Conservation (phyloP, 2,113 vertebrate species). For the Delphinus delphis region DNA sequence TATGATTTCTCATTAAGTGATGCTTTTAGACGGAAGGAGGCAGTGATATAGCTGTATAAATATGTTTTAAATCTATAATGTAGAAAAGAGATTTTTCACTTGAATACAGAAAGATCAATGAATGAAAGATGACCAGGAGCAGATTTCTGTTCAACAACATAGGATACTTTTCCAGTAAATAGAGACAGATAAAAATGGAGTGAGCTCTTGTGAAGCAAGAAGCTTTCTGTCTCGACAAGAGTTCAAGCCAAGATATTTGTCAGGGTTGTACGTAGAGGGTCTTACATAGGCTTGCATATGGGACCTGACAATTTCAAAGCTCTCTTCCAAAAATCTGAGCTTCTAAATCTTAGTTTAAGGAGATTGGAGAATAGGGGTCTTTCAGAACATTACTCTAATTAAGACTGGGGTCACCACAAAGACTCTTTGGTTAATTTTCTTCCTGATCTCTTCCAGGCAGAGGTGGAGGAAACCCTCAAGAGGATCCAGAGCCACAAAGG, state of each 20-base stretch:
- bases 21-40: neutral
- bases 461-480: conserved; percentile 90
- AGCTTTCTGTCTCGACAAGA: neutral
- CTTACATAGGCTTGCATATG: neutral
- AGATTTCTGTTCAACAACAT: neutral
- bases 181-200: neutral
- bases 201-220: neutral
- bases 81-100: neutral
- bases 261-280: neutral
- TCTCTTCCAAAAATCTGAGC: neutral
- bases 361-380: neutral
- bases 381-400: neutral
- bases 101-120: neutral
- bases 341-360: neutral
- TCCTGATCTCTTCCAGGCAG: conserved; percentile 81
- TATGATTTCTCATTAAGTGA: neutral
- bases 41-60: neutral
- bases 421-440: neutral
- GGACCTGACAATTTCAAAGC: neutral
- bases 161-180: neutral
- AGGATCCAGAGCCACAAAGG: conserved; percentile 89
- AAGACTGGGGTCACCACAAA: neutral
- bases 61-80: neutral
- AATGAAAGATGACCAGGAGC: neutral
- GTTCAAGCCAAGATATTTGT: neutral